phyloP scores from a whole-genome alignment of 2,113 vertebrate species.

The Rhinolophus ferrumequinum region DNA sequence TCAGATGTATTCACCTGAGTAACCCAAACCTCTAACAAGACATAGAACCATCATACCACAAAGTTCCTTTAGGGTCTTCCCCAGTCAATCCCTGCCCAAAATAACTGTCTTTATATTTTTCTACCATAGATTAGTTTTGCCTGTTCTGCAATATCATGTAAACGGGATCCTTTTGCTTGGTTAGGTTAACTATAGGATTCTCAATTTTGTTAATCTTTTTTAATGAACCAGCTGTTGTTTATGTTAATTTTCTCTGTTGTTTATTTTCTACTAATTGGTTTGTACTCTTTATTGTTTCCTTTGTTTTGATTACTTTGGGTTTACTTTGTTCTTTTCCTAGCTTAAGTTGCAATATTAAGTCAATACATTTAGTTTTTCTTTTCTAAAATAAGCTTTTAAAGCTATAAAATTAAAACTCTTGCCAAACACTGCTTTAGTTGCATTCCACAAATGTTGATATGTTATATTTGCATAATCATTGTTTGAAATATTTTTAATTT shows the following conservation, averaged over 20 bases:
- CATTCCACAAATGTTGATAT: constrained; percentile 1
- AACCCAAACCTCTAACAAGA: neutral
- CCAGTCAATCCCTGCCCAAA: neutral
- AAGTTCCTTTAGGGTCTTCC: too few relatives aligned
- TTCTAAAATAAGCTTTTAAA: constrained; percentile 8
- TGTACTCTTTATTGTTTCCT: neutral
- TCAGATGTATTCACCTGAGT: neutral
- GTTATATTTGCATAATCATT: neutral
- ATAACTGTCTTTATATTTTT: neutral
- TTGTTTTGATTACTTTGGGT: neutral
- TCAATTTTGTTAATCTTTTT: constrained; percentile 20
- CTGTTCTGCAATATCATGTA: neutral
- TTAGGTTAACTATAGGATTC: neutral
- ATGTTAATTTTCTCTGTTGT: neutral
- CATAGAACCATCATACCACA: neutral
- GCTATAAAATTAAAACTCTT: neutral
- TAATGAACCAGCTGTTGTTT: neutral
- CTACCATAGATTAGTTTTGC: neutral
- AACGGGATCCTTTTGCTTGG: neutral
- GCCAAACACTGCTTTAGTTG: neutral
- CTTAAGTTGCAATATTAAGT: neutral
- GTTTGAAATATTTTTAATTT: constrained; percentile 42
- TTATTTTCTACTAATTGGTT: constrained; percentile 20
- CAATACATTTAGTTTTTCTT: constrained; percentile 5
- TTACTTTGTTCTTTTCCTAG: neutral